Evolutionary conservation across 2,113 vertebrate species (phyloP).

Genomic region (Gila orcuttii): DNA sequence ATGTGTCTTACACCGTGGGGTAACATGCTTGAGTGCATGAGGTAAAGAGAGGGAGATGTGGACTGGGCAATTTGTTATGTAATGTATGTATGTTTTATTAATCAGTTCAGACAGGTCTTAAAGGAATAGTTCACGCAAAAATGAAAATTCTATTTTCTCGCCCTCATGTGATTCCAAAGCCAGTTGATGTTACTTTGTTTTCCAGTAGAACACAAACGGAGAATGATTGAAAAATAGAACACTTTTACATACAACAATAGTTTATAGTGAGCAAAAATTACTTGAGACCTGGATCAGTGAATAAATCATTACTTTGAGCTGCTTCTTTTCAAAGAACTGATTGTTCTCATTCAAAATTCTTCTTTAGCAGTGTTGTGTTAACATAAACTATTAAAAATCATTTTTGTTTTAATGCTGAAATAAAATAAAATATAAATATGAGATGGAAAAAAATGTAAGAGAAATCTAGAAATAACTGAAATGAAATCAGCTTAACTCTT

Average conservation of each 20-base stretch:
- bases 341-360: not conserved
- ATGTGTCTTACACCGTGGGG: not conserved
- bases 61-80: slow-evolving; percentile 14
- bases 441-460: not conserved
- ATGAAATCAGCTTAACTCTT: not conserved
- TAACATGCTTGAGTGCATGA: not conserved
- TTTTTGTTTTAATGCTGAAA: not conserved
- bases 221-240: not conserved
- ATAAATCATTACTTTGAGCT: not conserved
- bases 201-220: not conserved
- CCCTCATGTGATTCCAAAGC: not conserved
- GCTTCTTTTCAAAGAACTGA: not conserved
- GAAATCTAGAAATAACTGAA: not conserved
- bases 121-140: not conserved
- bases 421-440: not conserved
- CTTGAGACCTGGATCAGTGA: not conserved
- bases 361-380: not conserved
- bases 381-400: not conserved
- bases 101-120: slow-evolving; percentile 24
- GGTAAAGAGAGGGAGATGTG: slow-evolving; percentile 13
- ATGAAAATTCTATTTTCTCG: not conserved
- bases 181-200: not conserved
- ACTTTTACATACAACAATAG: not conserved
- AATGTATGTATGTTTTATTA: slow-evolving; percentile 46
- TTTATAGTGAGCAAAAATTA: not conserved